Conservation (phyloP, 2,113 vertebrate genomes). For the Malurus alboscapulatus region DNA sequence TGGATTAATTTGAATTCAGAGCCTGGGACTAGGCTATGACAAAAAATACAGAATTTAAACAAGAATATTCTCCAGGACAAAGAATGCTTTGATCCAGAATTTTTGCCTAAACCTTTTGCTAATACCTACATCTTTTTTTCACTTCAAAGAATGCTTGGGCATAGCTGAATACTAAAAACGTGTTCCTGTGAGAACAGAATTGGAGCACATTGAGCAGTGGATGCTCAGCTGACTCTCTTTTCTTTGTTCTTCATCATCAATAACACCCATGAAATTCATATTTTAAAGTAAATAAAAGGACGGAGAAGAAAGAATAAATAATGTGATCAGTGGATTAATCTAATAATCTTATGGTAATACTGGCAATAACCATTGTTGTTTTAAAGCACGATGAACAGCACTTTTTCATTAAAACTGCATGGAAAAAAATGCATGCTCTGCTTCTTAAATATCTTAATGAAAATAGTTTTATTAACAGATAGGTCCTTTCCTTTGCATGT, state of each 20-base stretch:
- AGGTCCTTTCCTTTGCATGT: slow-evolving; percentile 24
- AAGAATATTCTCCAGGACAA: neutral
- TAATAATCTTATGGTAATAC: slow-evolving; percentile 50
- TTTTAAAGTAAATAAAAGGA: slow-evolving; percentile 57
- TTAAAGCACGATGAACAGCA: neutral
- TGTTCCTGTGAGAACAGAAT: neutral
- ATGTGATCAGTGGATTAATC: slow-evolving; percentile 51
- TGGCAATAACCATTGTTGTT: neutral
- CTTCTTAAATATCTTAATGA: slow-evolving; percentile 19
- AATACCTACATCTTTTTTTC: neutral
- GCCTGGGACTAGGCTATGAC: neutral
- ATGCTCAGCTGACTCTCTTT: neutral
- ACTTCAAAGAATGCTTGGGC: neutral
- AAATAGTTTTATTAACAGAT: slow-evolving; percentile 26
- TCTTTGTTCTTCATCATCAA: neutral
- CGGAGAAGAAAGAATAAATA: slow-evolving; percentile 22
- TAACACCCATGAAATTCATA: neutral
- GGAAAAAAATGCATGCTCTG: neutral
- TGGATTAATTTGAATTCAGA: neutral
- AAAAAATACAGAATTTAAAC: neutral
- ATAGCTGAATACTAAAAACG: neutral
- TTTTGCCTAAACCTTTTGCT: neutral
- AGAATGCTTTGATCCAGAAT: neutral
- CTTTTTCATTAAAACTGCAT: slow-evolving; percentile 48
- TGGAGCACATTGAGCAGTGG: neutral